A percentile compares a stretch with the other conserved stretches of the same genome.
Evolutionary conservation across 64 coral and sea anemone genomes (phyloP).

Genomic region (Montipora capricornis): DNA sequence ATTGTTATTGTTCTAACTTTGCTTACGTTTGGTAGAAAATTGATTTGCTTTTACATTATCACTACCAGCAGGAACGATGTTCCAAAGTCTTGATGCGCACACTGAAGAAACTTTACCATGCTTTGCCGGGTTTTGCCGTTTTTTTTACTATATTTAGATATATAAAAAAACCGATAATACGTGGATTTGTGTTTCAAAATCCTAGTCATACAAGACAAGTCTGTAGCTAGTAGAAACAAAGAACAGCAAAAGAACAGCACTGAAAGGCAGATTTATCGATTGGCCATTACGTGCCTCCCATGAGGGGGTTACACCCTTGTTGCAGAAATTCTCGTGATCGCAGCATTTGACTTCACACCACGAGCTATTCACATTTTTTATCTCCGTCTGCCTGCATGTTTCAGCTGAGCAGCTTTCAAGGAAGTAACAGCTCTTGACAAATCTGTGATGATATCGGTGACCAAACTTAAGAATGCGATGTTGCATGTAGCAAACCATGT

Average conservation of each 20-base stretch:
- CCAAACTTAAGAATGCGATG: background rate
- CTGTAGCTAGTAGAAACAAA: background rate
- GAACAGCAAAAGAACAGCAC: background rate
- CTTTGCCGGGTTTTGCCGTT: too few species aligned
- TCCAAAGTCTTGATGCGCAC: too few species aligned
- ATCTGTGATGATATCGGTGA: background rate
- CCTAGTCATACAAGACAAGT: too few species aligned
- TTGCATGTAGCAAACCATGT: background rate
- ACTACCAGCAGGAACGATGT: too few species aligned
- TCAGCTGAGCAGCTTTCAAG: background rate
- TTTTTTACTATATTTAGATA: too few species aligned
- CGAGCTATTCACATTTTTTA: background rate
- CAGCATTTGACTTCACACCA: conserved; percentile 2
- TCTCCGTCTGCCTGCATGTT: background rate
- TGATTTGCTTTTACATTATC: too few species aligned
- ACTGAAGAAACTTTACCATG: too few species aligned
- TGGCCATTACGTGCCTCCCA: background rate
- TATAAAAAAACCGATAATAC: too few species aligned
- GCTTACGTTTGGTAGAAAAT: too few species aligned
- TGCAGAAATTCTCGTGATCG: background rate
- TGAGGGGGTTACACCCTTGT: background rate
- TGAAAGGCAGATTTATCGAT: background rate
- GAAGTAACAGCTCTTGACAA: background rate
- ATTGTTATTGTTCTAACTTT: too few species aligned
- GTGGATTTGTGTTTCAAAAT: too few species aligned